Conservation (phyloP, 2,797 vertebrate genomes). For the Mus caroli region DNA sequence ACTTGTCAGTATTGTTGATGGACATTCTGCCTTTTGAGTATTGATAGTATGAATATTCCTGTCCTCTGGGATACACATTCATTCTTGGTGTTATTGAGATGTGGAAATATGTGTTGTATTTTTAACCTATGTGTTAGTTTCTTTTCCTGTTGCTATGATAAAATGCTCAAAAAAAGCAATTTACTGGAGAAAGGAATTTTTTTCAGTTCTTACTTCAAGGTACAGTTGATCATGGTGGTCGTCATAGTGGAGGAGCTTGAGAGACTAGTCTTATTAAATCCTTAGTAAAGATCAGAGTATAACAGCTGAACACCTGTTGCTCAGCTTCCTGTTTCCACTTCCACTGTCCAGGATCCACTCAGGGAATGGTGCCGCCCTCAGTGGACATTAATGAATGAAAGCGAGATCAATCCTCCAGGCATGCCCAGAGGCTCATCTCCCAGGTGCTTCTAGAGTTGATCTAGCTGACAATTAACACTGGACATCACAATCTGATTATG, state of each 20-base stretch:
- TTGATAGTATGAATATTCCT: background rate
- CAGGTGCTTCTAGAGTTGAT: background rate
- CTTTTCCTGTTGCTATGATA: background rate
- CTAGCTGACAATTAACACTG: background rate
- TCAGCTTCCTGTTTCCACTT: background rate
- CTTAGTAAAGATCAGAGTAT: background rate
- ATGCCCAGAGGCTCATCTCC: background rate
- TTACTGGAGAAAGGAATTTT: background rate
- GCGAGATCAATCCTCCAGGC: background rate
- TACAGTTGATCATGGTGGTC: background rate
- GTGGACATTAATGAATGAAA: background rate
- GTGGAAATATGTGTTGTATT: background rate
- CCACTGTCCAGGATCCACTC: background rate
- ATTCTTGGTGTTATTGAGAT: constrained; percentile 17
- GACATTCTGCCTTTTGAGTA: background rate
- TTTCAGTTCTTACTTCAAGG: background rate
- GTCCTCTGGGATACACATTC: background rate
- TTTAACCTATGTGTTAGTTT: background rate
- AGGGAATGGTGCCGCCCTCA: background rate
- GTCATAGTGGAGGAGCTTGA: background rate
- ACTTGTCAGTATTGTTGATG: background rate
- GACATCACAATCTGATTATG: background rate
- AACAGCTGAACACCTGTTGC: background rate
- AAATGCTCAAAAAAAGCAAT: background rate
- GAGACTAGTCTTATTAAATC: background rate